Evolutionary conservation across 2,888 invertebrate species (phyloP), one percentile per base, ranked within the genome.

Genomic region (Scotopteryx bipunctaria): DNA sequence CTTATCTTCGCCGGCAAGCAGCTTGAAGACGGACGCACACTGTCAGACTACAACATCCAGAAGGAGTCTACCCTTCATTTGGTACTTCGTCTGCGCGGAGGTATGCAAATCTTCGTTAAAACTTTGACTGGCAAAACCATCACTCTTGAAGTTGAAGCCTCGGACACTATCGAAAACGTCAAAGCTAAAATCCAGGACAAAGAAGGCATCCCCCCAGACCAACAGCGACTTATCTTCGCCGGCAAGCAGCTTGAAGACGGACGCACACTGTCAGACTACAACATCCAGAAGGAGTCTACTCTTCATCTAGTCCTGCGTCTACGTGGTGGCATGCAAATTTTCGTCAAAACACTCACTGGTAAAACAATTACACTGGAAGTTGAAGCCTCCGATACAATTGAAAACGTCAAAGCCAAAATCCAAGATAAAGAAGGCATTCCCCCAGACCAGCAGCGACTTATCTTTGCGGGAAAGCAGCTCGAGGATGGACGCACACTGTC

Each of bases 71-170:
- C 62, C 0, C 56, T 63, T 16, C 62, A 63, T n/a, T 36, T 63
- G 2, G 62, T 63, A 0, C 13, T 63, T 0, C 62, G 62, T 53
- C 55, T 63, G n/a, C 60, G 62, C 5, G 62, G 62, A 27, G 62
- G 62, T 51, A 63, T 63, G 62, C 62, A 63, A n/a, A 63, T 63
- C n/a, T 63, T 63, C 38, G 62, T 63, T 0, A 63, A 63, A 6
- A 63, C 62, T 0, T 3, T 63, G 9, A 63, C 62, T 0, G 62
- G 62, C 1, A 63, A 63, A 3, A 63, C 62, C 0, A 63, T 63
- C 4, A 63, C 62, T 0, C 13, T 63, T 0, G 62, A 63, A n/a
- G 62, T 63, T 0, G 62, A 63, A 32, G 60, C 62, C 4, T 60
- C 62, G 0, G 62, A 63, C 29, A 63, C 62, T 0, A 63, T 63